Evolutionary conservation across 2,888 invertebrate genomes (phyloP), one percentile per base, ranked within the genome.

Genomic region (Mystacides longicornis): DNA sequence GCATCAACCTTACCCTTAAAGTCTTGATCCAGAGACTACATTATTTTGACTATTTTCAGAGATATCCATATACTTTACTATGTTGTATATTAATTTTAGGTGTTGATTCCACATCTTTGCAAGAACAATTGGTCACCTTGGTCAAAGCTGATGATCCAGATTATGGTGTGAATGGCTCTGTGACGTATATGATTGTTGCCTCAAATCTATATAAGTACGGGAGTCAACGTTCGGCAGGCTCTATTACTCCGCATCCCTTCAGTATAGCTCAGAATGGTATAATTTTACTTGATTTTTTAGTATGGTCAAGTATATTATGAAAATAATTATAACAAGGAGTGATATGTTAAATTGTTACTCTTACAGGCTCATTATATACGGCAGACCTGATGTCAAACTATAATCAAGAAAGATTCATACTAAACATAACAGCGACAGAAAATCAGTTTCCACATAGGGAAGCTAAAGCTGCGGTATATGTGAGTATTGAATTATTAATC

Each of bases 181-280:
- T 95, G 1, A 78, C 83, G 31, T 94, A 93, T 69, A 82, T 86
- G 68, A 88, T 96, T 47, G 82, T 84, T 1, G 87, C 88, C 0
- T 88, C 91, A 0, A 86, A 90, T 69, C 72, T 91, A 22, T 91
- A 85, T 70, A 89, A 89, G 67, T 89, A 84, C 63, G 87, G 87
- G 1, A 86, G 85, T 0, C 80, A 81, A 22, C 80, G 82, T 65
- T 82, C 88, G 20, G 88, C 88, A 2, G 93, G 93, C 0, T 91
- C 91, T 0, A 88, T 93, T 19, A 87, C 93, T 19, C 92, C 93
- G 0, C 90, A 91, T 42, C 93, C 93, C 0, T 93, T 93, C 65
- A 86, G 86, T 60, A 84, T 90, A 3, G 83, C 83, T 1, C 81
- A 83, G 51, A 81, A 81, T 62, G 89, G 90, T 62, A 72, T 27